Base-by-base conservation (phyloP, 2,113 vertebrate species). In the Helogale parvula region DNA sequence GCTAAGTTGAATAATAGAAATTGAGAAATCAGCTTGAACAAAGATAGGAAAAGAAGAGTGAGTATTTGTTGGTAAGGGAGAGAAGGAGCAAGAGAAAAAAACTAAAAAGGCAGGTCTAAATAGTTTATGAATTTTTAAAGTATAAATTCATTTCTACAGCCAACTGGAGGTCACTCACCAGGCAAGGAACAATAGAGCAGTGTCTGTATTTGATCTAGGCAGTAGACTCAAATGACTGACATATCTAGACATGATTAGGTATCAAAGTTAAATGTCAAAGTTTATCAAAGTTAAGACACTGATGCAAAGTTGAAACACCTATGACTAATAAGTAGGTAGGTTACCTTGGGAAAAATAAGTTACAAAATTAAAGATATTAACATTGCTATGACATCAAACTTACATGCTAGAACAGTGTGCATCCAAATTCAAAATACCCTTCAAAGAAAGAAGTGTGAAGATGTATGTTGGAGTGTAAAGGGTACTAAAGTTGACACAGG, bases 371-470 rank as follows among this genome's bases (percentile, higher is more conserved):
- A 72, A 83, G 6, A 72, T 27, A 88, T 82, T 90, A 60, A 27
- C 35, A 97, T 11, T 90, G 1, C 13, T 80, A 4, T 81, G 29
- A 90, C 96, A 97, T 86, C 79, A 97, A 85, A 97, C 9, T 60
- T 23, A 10, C 29, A 74, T 50, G 23, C 88, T 95, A 68, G 60
- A 66, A 27, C 12, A 19, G n/a, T 84, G 31, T 19, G 97, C 45
- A 89, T 47, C 50, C 80, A 91, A 93, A 45, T 93, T 79, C 3
- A 90, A 21, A 19, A 83, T 90, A 85, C 0, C 2, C 41, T 41
- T 77, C 16, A 89, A 94, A 92, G 45, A 92, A 66, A 68, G 6
- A 88, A 11, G 4, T 66, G 1, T 6, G 41, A 91, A 96, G 17
- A 60, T 41, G 47, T 5, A 9, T 17, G 60, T 57, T 77, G 38